These are phyloP conservation scores for Bos javanicus DNA, from an alignment of 2,113 vertebrate genomes.

Conservation along the genomic window DNA sequence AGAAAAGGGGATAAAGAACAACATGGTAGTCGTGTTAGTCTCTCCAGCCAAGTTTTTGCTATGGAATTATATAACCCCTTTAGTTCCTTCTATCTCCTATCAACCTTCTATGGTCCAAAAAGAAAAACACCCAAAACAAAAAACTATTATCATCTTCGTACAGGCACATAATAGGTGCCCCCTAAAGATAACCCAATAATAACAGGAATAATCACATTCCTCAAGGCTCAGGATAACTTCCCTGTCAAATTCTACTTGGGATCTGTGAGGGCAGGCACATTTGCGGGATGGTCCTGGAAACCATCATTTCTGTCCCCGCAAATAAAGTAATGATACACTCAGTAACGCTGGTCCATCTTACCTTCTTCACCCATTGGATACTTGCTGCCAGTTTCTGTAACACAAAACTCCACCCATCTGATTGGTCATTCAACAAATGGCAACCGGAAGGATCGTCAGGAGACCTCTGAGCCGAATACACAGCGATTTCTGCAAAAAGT, in stretches of 20 bases:
- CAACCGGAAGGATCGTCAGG: not conserved
- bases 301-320: too few relatives aligned
- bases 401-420: conserved; percentile 77
- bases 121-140: not conserved
- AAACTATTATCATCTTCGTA: not conserved
- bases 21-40: not conserved
- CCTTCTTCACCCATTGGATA: conserved; percentile 86
- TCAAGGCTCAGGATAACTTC: not conserved
- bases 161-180: not conserved
- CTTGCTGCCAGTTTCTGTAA: conserved; percentile 80
- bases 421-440: conserved; percentile 46
- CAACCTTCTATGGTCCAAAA: not conserved
- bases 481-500: conserved; percentile 70
- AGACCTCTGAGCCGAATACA: conserved; percentile 34
- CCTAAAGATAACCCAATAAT: not conserved
- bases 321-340: not conserved
- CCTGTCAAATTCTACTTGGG: not conserved
- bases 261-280: not conserved
- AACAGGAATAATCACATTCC: not conserved
- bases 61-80: not conserved
- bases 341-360: conserved; percentile 45
- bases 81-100: not conserved
- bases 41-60: not conserved
- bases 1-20: not conserved
- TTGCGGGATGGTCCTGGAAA: not conserved